Evolutionary conservation across 2,113 vertebrate species (phyloP).

Genomic region (Choloepus hoffmanni): DNA sequence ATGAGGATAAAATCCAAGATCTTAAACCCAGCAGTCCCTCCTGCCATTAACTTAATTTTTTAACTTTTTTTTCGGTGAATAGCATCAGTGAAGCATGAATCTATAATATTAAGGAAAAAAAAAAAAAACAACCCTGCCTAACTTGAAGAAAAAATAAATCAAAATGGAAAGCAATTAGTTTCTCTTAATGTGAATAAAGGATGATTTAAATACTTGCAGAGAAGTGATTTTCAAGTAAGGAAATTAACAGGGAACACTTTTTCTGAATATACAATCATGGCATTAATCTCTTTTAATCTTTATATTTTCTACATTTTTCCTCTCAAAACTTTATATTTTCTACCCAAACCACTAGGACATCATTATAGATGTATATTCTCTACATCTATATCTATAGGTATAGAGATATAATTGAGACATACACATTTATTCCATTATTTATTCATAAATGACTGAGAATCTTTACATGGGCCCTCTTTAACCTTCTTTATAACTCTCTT

Average conservation of each 20-base stretch:
- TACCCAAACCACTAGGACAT: neutral
- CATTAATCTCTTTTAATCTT: neutral
- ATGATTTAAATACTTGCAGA: constrained; percentile 6
- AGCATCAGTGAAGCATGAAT: neutral
- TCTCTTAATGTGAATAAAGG: neutral
- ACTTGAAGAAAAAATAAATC: constrained; percentile 59
- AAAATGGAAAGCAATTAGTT: constrained; percentile 60
- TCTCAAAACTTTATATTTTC: neutral
- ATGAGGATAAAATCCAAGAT: neutral
- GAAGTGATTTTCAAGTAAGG: neutral
- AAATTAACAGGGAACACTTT: neutral
- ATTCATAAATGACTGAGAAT: neutral
- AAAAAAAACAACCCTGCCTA: neutral
- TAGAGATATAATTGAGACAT: neutral
- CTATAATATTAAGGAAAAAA: neutral
- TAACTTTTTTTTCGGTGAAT: neutral
- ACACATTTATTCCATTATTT: neutral
- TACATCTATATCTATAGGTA: neutral
- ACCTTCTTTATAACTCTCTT: neutral
- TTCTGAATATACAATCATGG: constrained; percentile 13
- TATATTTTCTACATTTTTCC: neutral
- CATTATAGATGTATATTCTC: neutral
- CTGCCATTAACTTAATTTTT: neutral
- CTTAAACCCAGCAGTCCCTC: neutral
- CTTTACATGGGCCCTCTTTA: neutral